Evolutionary conservation across 2,797 vertebrate species (phyloP), one percentile per base, ranked within the genome.

Genomic region (Cottoperca gobio): DNA sequence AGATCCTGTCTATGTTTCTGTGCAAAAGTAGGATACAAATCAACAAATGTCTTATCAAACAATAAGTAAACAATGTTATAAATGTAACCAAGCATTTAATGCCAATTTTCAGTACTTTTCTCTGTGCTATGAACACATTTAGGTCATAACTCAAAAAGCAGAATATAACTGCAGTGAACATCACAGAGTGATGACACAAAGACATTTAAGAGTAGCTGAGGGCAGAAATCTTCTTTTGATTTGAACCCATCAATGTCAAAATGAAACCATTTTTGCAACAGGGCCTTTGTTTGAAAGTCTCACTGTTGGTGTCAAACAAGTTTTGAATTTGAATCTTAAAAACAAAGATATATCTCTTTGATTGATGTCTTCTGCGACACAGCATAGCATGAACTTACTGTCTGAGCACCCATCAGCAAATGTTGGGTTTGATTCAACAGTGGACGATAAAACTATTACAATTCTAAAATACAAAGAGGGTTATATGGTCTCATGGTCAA

Each of bases 181-280:
- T 76, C 73, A 79, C 73, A 72, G 52, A 21, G 13, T 64, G 61
- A 24, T 55, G 64, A 73, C 48, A 48, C 8, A 4, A 21, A 76
- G 70, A 67, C 59, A 61, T 57, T 78, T 76, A 77, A 37, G 43
- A 75, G 46, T 16, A 62, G 71, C 57, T 52, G n/a, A 60, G 65
- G 43, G 46, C 54, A 50, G 42, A 37, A 31, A 45, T 69, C 69
- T 39, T 23, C 31, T n/a, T 86, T 67, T 54, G 59, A 65, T 65
- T 86, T 78, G 31, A 69, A 61, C 58, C 49, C 57, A 60, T 83
- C 58, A 63, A 14, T 45, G 83, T 88, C 79, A 81, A 53, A 59
- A 50, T 49, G 40, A 78, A 84, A 59, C 70, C 66, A 33, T 64
- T 48, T 52, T 62, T 37, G 73, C 82, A 60, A 39, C 53, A 9